These are phyloP conservation scores for Apus apus DNA, from an alignment of 2,113 vertebrate genomes.

Conservation along the genomic window DNA sequence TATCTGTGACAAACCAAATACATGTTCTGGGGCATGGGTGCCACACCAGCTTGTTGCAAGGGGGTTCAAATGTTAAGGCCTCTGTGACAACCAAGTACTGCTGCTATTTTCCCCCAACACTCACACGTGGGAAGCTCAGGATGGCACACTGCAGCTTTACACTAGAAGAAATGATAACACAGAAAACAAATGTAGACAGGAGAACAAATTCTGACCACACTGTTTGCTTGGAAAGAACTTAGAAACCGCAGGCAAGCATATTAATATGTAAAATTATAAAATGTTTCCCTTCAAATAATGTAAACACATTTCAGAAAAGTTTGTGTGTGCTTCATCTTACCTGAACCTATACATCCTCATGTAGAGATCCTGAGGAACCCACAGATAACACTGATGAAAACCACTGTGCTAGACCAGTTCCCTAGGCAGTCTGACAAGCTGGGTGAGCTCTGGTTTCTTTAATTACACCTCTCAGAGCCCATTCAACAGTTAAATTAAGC, in stretches of 20 bases:
- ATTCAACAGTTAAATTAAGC: conserved; percentile 9
- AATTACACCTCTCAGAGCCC: not conserved
- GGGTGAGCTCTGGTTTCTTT: not conserved
- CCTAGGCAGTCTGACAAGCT: not conserved
- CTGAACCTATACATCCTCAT: not conserved
- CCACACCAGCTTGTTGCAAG: not conserved
- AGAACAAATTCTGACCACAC: not conserved
- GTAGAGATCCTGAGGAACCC: not conserved
- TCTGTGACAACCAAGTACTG: not conserved
- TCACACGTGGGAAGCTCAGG: not conserved
- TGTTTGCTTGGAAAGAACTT: fast-evolving
- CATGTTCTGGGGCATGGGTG: not conserved
- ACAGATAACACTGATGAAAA: not conserved
- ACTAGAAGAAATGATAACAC: not conserved
- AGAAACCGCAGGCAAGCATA: not conserved
- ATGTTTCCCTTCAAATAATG: not conserved
- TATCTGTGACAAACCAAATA: not conserved
- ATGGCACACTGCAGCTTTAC: not conserved
- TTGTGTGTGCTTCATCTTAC: not conserved
- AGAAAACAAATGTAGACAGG: fast-evolving
- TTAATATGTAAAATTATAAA: not conserved
- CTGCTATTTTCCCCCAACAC: not conserved
- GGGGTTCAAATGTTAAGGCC: not conserved
- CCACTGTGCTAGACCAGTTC: not conserved
- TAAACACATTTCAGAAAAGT: not conserved